Evolutionary conservation across 2,888 invertebrate species (phyloP).

Genomic region (Tachina lurida): DNA sequence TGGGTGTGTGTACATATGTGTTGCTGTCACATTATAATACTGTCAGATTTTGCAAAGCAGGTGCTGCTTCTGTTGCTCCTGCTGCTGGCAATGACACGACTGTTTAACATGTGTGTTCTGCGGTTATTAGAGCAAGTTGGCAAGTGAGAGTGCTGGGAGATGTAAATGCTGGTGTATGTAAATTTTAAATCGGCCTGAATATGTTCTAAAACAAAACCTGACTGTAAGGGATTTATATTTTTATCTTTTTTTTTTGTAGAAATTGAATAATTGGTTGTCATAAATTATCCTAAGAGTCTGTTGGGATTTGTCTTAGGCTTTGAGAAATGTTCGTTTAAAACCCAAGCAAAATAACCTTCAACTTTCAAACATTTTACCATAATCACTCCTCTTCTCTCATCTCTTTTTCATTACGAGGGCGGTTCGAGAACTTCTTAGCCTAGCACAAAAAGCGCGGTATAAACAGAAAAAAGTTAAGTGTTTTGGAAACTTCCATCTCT

Average conservation of each 20-base stretch:
- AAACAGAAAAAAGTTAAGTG: too few species aligned
- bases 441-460: too few species aligned
- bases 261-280: slow-evolving; percentile 68
- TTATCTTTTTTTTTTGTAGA: slow-evolving; percentile 6
- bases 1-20: slow-evolving; percentile 23
- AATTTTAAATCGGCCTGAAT: slow-evolving; percentile 7
- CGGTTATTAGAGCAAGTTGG: neutral
- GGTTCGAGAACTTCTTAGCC: too few species aligned
- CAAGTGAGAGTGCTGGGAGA: too few species aligned
- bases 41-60: slow-evolving; percentile 56
- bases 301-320: slow-evolving; percentile 47
- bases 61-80: slow-evolving; percentile 19
- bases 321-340: neutral
- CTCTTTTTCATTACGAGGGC: neutral
- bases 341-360: slow-evolving; percentile 39
- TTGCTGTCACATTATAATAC: slow-evolving; percentile 59
- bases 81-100: slow-evolving; percentile 9
- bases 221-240: slow-evolving; percentile 38
- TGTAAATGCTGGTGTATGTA: neutral
- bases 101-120: slow-evolving; percentile 7
- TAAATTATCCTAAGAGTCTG: slow-evolving; percentile 59
- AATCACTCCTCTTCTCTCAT: neutral
- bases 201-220: slow-evolving; percentile 27
- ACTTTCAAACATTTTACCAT: slow-evolving; percentile 2
- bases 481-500: too few species aligned